Evolutionary conservation across 1,140 invertebrate species (phyloP).

Genomic region (Ephestia elutella): DNA sequence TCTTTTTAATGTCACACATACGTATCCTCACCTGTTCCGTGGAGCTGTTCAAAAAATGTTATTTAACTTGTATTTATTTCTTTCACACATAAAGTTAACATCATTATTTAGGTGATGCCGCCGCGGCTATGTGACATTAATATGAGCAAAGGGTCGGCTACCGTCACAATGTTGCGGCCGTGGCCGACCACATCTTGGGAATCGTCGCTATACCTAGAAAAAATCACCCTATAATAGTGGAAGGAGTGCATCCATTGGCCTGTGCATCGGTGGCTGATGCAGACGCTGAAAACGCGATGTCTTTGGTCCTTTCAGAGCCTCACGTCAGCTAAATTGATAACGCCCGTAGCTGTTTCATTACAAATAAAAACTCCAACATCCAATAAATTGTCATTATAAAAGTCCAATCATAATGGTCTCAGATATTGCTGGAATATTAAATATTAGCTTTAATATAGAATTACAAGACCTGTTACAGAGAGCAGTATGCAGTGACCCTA

Average conservation of each 20-base stretch:
- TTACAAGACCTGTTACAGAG: conserved; percentile 44
- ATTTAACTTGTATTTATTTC: conserved; percentile 67
- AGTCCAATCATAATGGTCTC: conserved; percentile 64
- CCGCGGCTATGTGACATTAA: conserved; percentile 66
- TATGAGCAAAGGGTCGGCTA: conserved; percentile 65
- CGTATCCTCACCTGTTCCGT: conserved; percentile 70
- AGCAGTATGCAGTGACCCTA: conserved; percentile 53
- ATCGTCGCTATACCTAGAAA: conserved; percentile 68
- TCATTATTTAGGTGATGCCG: conserved; percentile 63
- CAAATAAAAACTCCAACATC: conserved; percentile 68
- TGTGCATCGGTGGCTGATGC: conserved; percentile 9
- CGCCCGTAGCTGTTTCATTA: conserved; percentile 48
- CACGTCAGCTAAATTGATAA: conserved; percentile 60
- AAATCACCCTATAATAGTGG: conserved; percentile 71
- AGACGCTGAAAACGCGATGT: conserved; percentile 26
- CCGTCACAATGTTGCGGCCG: conserved; percentile 52
- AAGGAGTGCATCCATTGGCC: conserved; percentile 34
- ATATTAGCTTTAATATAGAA: conserved; percentile 70
- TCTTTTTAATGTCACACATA: conserved; percentile 63
- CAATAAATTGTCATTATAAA: conserved; percentile 65
- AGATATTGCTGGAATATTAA: conserved; percentile 71
- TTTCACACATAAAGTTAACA: conserved; percentile 69
- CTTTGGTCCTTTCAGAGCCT: conserved; percentile 41
- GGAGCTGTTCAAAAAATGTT: conserved; percentile 72
- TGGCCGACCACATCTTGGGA: conserved; percentile 47